A percentile compares a stretch with the other conserved stretches of the same genome.
Conservation (phyloP, 2,113 vertebrate species). For the Ochotona princeps region DNA sequence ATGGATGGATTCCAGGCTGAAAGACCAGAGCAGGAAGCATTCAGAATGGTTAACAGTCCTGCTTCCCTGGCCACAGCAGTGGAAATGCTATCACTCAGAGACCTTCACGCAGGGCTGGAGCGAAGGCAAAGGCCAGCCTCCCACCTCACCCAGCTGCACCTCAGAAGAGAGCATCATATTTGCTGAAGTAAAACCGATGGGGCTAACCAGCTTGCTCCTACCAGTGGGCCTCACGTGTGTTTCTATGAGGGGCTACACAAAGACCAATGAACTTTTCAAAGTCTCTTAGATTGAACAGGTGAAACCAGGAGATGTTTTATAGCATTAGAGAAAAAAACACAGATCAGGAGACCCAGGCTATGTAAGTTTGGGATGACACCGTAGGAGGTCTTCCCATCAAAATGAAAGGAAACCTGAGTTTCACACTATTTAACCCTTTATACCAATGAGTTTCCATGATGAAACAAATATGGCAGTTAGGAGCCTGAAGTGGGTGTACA, state of each 20-base stretch:
- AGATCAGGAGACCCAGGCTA: background rate
- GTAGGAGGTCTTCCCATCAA: background rate
- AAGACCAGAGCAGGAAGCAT: background rate
- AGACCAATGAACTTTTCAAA: background rate
- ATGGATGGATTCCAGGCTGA: background rate
- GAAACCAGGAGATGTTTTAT: background rate
- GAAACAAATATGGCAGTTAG: background rate
- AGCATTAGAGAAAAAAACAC: background rate
- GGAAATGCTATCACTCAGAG: background rate
- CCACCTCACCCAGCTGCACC: background rate
- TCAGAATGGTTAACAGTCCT: background rate
- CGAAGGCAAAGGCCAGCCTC: background rate
- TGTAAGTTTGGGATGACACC: background rate
- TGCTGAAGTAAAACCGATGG: background rate
- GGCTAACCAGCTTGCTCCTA: background rate
- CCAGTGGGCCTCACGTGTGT: background rate
- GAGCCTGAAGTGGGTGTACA: background rate
- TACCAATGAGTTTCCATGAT: slow-evolving; percentile 16
- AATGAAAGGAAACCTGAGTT: background rate
- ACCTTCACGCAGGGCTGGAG: background rate
- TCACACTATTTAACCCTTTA: background rate
- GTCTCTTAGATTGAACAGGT: background rate
- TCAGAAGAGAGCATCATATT: background rate
- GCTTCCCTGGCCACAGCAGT: background rate
- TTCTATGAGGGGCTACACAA: background rate